Evolutionary conservation across 2,888 invertebrate species (phyloP), one percentile per base, ranked within the genome.

Genomic region (Physocephala rufipes): DNA sequence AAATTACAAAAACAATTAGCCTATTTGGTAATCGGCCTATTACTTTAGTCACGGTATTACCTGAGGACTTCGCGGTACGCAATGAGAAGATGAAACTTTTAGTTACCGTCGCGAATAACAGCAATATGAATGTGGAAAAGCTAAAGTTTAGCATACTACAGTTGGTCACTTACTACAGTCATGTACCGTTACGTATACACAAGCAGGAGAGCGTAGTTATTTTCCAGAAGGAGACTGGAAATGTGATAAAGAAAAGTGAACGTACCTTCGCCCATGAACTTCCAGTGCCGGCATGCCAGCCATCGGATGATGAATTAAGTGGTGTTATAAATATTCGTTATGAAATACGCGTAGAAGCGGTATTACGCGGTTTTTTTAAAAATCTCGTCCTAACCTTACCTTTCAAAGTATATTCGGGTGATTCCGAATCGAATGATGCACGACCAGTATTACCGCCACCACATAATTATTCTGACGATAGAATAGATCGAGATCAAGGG

Each of bases 201-300:
- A 85, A 84, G 75, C 76, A 79, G 26, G 86, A 86, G 74, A 79
- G 83, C 45, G 74, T 82, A 21, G 78, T 80, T 15, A 79, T 86
- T 70, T 82, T 82, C 66, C 84, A 78, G 59, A 86, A 86, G 75
- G 86, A 86, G 76, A 84, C 86, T 0, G 86, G 86, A 1, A 81
- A 85, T 0, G 85, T 86, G 63, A 80, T 82, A 21, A 86, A 86
- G 74, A 86, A 85, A 76, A 82, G 82, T 21, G 85, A 85, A 68
- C 81, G 86, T 26, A 81, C 82, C 30, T 86, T 85, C 75, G 86
- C 86, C 51, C 85, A 86, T 66, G 85, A 85, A 69, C 76, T 86
- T 51, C 78, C 82, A 1, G 78, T 86, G 73, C 86, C 86, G 24
- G 80, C 80, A n/a, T 81, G 82, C 7, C 86, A 84, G 66, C 86